Base-by-base conservation (phyloP, 2,888 invertebrate genomes). In the Aleiodes alternator region DNA sequence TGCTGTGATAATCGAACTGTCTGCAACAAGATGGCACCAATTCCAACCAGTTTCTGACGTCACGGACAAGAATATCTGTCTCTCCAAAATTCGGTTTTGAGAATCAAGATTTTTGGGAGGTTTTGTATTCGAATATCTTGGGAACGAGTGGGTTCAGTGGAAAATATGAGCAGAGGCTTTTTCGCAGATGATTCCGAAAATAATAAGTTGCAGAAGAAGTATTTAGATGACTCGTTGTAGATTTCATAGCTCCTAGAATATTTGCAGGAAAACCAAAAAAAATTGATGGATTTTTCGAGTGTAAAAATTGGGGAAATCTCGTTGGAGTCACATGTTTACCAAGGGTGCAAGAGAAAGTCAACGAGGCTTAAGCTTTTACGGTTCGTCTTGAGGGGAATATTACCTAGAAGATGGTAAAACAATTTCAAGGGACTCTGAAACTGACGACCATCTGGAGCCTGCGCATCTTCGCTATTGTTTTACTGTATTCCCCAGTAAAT, bases 271-370 rank as follows among this genome's bases (percentile, higher is more conserved):
- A 23, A 23, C 23, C 23, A 23, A 23, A 6, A 6, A 34, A 34
- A 34, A 3, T 48, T 16, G 8, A 48, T 23, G 11, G 7, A 23
- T 4, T 61, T 8, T 38, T 11, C 7, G 43, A 29, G 43, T 12
- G 16, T 3, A 16, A 23, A 43, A 16, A 48, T 14, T 61, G 5
- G 43, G 38, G 12, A n/a, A 64, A 59, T 16, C 3, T 64, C 7
- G 3, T 43, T 43, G 16, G 55, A 73, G 75, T 72, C 66, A 72
- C 75, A 61, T 71, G 64, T 57, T 66, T 70, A 56, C 64, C 38
- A 75, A 76, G 72, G 66, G 51, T 23, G 66, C 16, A 53, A 50
- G 11, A 16, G 77, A 80, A 82, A 82, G 83, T 81, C 80, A 82
- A 80, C 81, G 73, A 80, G 79, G 51, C 53, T 78, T 77, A 69